Evolutionary conservation across 2,888 invertebrate species (phyloP), one percentile per base, ranked within the genome.

Genomic region (Ormyrus pomaceus): DNA sequence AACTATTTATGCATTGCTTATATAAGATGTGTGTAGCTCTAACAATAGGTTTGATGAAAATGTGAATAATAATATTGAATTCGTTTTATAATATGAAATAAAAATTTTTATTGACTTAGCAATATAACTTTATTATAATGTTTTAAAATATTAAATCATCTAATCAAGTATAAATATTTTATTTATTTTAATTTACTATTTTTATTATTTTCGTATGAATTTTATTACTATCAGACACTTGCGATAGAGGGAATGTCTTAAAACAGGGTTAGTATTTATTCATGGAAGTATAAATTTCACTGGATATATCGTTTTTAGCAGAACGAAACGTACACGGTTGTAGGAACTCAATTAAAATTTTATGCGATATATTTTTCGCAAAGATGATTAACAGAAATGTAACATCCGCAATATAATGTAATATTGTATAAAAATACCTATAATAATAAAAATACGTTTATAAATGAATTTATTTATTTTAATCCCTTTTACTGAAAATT

Each of bases 381-480:
- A 45, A 34, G 9, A 59, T 46, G 46, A 65, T 34, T 50, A 7
- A 66, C 62, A 64, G 19, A 77, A 46, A 65, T 72, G 66, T 72
- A 77, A 77, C 19, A 51, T 59, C 62, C 53, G 45, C 48, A 73
- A 55, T 56, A 53, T 62, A 68, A 55, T 69, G 50, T 73, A 73
- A 73, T 71, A 71, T 70, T 78, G 61, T 79, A 66, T 69, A 79
- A 68, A 79, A 72, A 9, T 58, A 68, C 62, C 34, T 64, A 79
- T 62, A 61, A 55, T 59, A 78, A 78, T 73, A 79, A 73, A 78
- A 68, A 53, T 62, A 45, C 10, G 45, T 69, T 79, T 73, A 64
- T 79, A 79, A 13, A 72, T 48, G 45, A 48, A 34, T 5, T 48
- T 0, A 59, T 66, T 51, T 59, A 50, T 66, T 51, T n/a, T 34